These are phyloP conservation scores for Pelvicachromis taeniatus DNA, from an alignment of 2,113 vertebrate species.

Conservation along the genomic window DNA sequence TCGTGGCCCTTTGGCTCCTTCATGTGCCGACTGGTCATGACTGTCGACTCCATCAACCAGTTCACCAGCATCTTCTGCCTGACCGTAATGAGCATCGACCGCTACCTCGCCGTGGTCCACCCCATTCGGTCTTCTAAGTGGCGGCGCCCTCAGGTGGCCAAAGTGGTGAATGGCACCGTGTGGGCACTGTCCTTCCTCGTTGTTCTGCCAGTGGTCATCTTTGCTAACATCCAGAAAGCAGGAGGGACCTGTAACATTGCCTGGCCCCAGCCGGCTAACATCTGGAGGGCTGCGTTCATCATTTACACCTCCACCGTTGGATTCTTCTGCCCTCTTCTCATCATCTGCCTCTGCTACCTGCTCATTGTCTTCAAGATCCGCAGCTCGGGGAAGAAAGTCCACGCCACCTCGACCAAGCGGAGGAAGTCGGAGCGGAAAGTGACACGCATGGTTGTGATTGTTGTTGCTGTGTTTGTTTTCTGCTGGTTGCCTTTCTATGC, in stretches of 20 bases:
- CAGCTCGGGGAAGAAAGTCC: constrained; percentile 82
- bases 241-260: constrained; percentile 88
- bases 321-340: constrained; percentile 87
- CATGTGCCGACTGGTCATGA: constrained; percentile 88
- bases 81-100: constrained; percentile 93
- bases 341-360: constrained; percentile 95
- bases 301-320: constrained; percentile 88
- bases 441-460: constrained; percentile 92
- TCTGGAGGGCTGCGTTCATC: constrained; percentile 87
- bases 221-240: constrained; percentile 80
- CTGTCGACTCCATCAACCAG: constrained; percentile 90
- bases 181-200: constrained; percentile 88
- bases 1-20: constrained; percentile 90
- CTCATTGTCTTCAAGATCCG: constrained; percentile 90
- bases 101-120: constrained; percentile 91
- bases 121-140: constrained; percentile 87
- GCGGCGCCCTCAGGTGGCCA: constrained; percentile 87
- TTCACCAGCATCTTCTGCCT: constrained; percentile 97
- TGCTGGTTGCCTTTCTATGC: constrained; percentile 95
- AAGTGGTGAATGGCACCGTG: constrained; percentile 80
- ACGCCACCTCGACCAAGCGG: constrained; percentile 83
- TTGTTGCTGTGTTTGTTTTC: constrained; percentile 88
- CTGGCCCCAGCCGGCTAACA: constrained; percentile 83
- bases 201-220: constrained; percentile 86
- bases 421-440: constrained; percentile 87